phyloP scores from a whole-genome alignment of 2,113 vertebrate species.

The Heterotis niloticus region DNA sequence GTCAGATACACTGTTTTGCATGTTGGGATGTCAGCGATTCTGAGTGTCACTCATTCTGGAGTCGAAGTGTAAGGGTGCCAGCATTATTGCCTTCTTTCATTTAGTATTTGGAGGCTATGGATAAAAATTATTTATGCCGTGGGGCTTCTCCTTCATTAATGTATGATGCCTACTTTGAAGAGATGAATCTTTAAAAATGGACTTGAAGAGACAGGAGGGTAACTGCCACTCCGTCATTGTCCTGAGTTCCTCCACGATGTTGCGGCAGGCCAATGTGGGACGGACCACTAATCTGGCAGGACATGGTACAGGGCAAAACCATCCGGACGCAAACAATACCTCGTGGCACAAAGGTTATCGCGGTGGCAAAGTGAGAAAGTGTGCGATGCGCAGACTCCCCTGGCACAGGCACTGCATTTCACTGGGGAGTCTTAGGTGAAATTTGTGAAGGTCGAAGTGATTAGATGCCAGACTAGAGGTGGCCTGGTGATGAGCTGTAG shows the following conservation, averaged over 20 bases:
- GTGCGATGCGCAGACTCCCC: not conserved
- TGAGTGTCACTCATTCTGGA: slow-evolving; percentile 44
- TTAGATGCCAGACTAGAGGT: not conserved
- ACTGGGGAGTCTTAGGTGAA: not conserved
- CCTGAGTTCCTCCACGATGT: slow-evolving; percentile 29
- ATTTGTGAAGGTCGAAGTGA: not conserved
- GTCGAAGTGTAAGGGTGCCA: slow-evolving; percentile 30
- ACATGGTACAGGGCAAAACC: slow-evolving; percentile 31
- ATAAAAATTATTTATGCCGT: slow-evolving; percentile 51
- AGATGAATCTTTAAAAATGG: slow-evolving; percentile 31
- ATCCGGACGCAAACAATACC: slow-evolving; percentile 2
- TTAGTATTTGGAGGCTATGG: slow-evolving; percentile 36
- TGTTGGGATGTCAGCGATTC: slow-evolving; percentile 22
- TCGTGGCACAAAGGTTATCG: slow-evolving; percentile 18
- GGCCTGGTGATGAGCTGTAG: not conserved
- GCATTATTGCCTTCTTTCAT: slow-evolving; percentile 42
- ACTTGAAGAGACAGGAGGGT: slow-evolving; percentile 42
- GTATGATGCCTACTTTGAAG: slow-evolving; percentile 40
- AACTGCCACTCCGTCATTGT: slow-evolving; percentile 44
- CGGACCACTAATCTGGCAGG: slow-evolving; percentile 39
- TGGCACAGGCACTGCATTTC: not conserved
- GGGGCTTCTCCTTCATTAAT: slow-evolving; percentile 48
- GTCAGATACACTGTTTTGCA: too few species aligned
- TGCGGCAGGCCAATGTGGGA: slow-evolving; percentile 32
- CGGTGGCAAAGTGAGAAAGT: slow-evolving; percentile 19